These are phyloP conservation scores for Drosophila pectinifera DNA, from an alignment of 1,140 invertebrate species.

Conservation along the genomic window DNA sequence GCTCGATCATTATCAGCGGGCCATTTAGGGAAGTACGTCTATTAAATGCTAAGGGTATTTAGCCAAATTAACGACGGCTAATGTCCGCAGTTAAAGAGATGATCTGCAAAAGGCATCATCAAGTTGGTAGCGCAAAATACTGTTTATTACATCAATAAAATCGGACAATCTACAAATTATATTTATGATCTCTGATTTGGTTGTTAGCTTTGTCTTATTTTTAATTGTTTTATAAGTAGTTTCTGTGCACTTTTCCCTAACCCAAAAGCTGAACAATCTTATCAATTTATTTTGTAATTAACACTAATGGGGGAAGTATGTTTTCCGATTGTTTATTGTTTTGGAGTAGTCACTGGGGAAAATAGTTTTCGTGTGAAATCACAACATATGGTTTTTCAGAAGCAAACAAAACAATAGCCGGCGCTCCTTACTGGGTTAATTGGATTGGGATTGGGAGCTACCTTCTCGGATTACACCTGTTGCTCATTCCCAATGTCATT, in stretches of 20 bases:
- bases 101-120: constrained; percentile 4
- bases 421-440: constrained; percentile 27
- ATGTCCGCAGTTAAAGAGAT: not conserved
- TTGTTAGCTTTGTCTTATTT: no score
- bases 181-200: not conserved
- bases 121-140: not conserved
- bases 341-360: not conserved
- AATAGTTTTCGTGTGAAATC: constrained; percentile 36
- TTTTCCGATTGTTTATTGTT: constrained; percentile 16
- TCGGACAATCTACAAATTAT: not conserved
- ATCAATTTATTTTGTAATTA: constrained; percentile 1
- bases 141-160: not conserved
- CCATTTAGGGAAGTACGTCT: constrained; percentile 17
- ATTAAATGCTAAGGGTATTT: constrained; percentile 23
- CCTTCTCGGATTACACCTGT: constrained; percentile 28
- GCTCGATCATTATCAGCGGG: constrained; percentile 23
- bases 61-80: constrained; percentile 7
- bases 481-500: constrained; percentile 6
- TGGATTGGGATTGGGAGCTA: constrained; percentile 22
- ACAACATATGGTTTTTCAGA: constrained; percentile 20
- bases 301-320: constrained; percentile 19
- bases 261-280: not conserved
- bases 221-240: not conserved
- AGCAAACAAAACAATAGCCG: constrained; percentile 20
- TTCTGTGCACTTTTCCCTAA: not conserved